Percentiles rank a stretch among this genome's conserved stretches.
Evolutionary conservation across 2,888 invertebrate genomes (phyloP).

Genomic region (Napeogenes inachia): DNA sequence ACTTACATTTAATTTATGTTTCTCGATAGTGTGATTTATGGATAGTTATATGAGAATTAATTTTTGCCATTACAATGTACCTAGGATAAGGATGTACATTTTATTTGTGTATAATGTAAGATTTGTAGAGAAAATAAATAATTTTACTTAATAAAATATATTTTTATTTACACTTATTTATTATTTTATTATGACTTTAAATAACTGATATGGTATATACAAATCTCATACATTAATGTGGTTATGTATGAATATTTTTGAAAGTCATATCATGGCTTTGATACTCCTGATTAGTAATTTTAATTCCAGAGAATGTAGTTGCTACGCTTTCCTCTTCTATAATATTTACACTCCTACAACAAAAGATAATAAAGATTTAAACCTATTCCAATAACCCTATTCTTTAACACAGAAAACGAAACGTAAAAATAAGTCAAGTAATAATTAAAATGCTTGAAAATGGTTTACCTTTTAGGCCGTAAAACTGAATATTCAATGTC

Average conservation of each 20-base stretch:
- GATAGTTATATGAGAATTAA: constrained; percentile 53
- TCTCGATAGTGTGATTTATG: constrained; percentile 56
- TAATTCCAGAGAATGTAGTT: constrained; percentile 44
- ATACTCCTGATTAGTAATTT: constrained; percentile 42
- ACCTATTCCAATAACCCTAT: background rate
- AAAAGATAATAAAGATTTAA: constrained; percentile 6
- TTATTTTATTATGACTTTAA: constrained; percentile 6
- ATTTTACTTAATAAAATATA: constrained; percentile 34
- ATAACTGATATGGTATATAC: background rate
- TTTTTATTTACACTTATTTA: constrained; percentile 16
- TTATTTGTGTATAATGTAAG: constrained; percentile 72
- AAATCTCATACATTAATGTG: background rate
- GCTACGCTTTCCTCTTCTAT: constrained; percentile 59
- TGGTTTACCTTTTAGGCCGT: background rate
- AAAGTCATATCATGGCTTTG: constrained; percentile 40
- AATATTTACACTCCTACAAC: constrained; percentile 50
- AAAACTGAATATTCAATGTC: background rate
- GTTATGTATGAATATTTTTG: constrained; percentile 55
- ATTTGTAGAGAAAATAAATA: constrained; percentile 68
- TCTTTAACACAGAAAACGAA: background rate
- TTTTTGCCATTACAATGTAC: constrained; percentile 74
- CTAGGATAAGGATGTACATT: constrained; percentile 75
- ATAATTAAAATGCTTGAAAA: background rate
- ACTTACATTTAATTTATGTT: constrained; percentile 65
- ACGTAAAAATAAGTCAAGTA: background rate